Percentiles rank a stretch among this genome's conserved stretches.
These are phyloP conservation scores for Cosmopolites sordidus DNA, from an alignment of 2,888 invertebrate genomes.

Conservation along the genomic window DNA sequence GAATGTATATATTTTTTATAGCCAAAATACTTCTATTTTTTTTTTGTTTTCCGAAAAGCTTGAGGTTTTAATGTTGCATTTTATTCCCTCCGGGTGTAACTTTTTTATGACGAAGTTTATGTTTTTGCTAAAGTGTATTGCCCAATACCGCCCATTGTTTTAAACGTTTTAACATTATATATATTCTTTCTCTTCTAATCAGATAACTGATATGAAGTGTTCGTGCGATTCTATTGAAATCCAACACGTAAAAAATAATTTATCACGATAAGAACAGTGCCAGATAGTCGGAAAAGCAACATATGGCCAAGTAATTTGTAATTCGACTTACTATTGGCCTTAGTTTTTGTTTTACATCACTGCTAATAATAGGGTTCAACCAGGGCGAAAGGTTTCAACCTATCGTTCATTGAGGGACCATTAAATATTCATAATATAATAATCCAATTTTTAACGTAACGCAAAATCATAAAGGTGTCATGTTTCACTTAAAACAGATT, in stretches of 20 bases:
- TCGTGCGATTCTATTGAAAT: conserved; percentile 10
- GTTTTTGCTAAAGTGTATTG: conserved; percentile 20
- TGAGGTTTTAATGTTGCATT: conserved; percentile 22
- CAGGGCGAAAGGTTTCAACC: conserved; percentile 8
- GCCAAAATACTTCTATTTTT: conserved; percentile 20
- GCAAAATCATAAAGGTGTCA: conserved; percentile 13
- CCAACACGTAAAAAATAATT: conserved; percentile 12
- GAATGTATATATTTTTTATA: conserved; percentile 30
- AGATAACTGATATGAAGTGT: neutral
- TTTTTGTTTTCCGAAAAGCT: conserved; percentile 16
- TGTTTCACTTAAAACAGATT: conserved; percentile 12
- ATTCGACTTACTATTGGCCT: conserved; percentile 28
- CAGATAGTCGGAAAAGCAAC: conserved; percentile 32
- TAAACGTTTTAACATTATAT: neutral
- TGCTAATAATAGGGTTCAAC: conserved; percentile 30
- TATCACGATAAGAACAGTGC: conserved; percentile 11
- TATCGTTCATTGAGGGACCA: conserved; percentile 6
- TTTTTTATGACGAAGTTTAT: conserved; percentile 22
- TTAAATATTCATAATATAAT: conserved; percentile 17
- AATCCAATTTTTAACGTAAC: conserved; percentile 16
- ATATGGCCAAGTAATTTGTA: conserved; percentile 32
- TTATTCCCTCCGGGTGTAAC: conserved; percentile 17
- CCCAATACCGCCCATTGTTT: conserved; percentile 4
- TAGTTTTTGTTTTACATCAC: conserved; percentile 36
- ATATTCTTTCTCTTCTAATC: neutral